Base-by-base conservation (phyloP, 2,113 vertebrate species). In the Oenanthe oenanthe region DNA sequence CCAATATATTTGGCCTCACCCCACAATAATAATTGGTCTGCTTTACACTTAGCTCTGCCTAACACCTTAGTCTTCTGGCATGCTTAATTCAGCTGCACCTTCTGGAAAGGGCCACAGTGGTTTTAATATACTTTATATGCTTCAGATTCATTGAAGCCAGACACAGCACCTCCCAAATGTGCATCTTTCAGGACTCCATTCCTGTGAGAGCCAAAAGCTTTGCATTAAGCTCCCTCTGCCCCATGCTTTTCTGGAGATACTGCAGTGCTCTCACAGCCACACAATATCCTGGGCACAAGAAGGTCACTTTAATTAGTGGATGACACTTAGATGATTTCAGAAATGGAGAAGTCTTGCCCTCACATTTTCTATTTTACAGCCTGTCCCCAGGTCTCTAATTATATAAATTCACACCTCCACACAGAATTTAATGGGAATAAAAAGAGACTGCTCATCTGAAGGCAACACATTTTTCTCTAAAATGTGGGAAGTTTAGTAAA, bases 401-500 rank as follows among this genome's bases (percentile, higher is more conserved):
- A 79, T 17, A 60, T 12, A 38, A 47, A 80, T 73, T 92, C 88
- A 93, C 88, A 94, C 88, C 75, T 94, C 61, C 68, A 47, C 29
- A 36, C 0, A 32, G 17, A 92, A 76, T 53, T 77, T 82, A 91
- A 62, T 16, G 19, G 26, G 43, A 84, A 8, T 36, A 36, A 81
- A 76, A 90, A 82, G 40, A 93, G n/a, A 83, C 10, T 66, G 47
- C 21, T 92, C 79, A 80, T 43, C 71, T 80, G 38, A 63, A 83
- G 68, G 61, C 40, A 92, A 72, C 21, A 51, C 17, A n/a, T 85
- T 78, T 85, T 85, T 70, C 79, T 47, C 62, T n/a, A 90, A 83
- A 83, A 83, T 26, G 21, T 80, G 50, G 25, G 45, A 67, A 76
- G 34, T 47, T 53, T 38, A 62, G 42, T 25, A 79, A 88, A 83